Evolutionary conservation across 2,797 vertebrate species (phyloP), one percentile per base, ranked within the genome.

Genomic region (Mallotus villosus): DNA sequence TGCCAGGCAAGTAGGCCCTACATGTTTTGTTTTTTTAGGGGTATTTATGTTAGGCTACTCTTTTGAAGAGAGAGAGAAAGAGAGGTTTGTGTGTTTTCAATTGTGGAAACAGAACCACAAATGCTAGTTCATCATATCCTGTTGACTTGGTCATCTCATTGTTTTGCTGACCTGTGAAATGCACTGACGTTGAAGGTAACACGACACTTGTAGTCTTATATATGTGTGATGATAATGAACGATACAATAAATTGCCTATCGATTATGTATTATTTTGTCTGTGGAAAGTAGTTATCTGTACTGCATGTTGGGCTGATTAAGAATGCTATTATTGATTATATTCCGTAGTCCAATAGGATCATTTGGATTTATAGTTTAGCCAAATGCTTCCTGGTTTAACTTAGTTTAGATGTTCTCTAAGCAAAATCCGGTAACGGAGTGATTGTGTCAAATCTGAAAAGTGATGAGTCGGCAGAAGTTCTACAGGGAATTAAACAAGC

Each of bases 121-220:
- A 46, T 49, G 32, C 72, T 64, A 6, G 21, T 19, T 32, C 68
- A 12, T 46, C 74, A 74, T 79, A 73, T 46, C 70, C 70, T 57
- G 12, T 74, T 74, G 63, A 77, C 63, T 70, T 79, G 77, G 73
- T 55, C 17, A 81, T 84, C 80, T 91, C 88, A 92, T 89, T 76
- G 16, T 93, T 90, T 93, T 90, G 90, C 83, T 87, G 84, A 89
- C 77, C 91, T 92, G 89, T 95, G 91, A 94, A 93, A 93, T 95
- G 95, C 96, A 96, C 95, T 95, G 95, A 96, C 87, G 73, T 88
- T 83, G 84, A 92, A 89, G 89, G 85, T 94, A 87, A 85, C 91
- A 86, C 79, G 76, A 93, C 88, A 84, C 76, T 80, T 78, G 85
- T 86, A 85, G 81, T 84, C 81, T 80, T 82, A 85, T 79, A 87